These are phyloP conservation scores for Antedon bifida DNA, from an alignment of 35 echinoderm and acorn worm genomes.

Conservation along the genomic window DNA sequence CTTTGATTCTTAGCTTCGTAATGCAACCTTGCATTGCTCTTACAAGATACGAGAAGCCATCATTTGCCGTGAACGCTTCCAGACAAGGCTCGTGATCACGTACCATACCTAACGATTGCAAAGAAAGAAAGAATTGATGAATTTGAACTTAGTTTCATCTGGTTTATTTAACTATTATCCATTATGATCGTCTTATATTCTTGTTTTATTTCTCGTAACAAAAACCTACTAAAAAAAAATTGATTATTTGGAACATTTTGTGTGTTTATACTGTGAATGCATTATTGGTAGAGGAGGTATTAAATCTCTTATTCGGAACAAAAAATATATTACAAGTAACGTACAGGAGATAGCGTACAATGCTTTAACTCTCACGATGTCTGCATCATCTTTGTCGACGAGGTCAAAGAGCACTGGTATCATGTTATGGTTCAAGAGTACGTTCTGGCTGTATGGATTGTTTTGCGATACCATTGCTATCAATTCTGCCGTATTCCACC, in stretches of 20 bases:
- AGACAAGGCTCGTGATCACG: conserved; percentile 37
- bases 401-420: conserved; percentile 36
- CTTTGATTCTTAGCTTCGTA: conserved; percentile 85
- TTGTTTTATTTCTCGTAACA: no score
- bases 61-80: conserved; percentile 19
- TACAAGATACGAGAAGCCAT: conserved; percentile 78
- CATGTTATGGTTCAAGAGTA: conserved; percentile 26
- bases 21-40: conserved; percentile 69
- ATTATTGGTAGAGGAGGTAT: no score
- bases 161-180: no score
- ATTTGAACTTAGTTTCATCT: no score
- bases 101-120: conserved; percentile 38
- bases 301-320: no score
- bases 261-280: no score
- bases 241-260: no score
- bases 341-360: conserved; percentile 92
- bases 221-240: no score
- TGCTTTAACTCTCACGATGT: conserved; percentile 53
- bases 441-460: conserved; percentile 46
- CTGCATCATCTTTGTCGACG: conserved; percentile 41
- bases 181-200: no score
- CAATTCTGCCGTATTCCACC: conserved; percentile 61
- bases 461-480: conserved; percentile 65
- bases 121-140: no score
- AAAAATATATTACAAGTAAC: neutral